Evolutionary conservation across 2,888 invertebrate genomes (phyloP), one percentile per base, ranked within the genome.

Genomic region (Dolomedes plantarius): DNA sequence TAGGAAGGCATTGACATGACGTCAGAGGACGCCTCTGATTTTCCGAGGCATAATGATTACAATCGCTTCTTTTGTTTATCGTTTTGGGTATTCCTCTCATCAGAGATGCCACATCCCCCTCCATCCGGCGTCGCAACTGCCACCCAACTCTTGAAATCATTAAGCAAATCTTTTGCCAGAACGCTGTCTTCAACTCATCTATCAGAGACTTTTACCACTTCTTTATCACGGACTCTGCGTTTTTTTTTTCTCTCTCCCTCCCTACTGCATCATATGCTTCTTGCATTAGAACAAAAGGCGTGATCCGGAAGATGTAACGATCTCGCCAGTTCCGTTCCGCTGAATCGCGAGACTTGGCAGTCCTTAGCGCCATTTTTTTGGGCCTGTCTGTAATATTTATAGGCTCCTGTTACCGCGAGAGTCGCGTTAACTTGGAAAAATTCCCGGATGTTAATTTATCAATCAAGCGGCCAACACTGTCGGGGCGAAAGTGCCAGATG

Each of bases 221-320:
- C 56, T 56, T 56, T 56, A 56, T 56, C 56, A 56, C 56, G 36
- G n/a, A n/a, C n/a, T n/a, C n/a, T 13, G 6, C 16, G 41, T 46
- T 13, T 46, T 46, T 23, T 7, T 23, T 23, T 56, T 23, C 46
- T 56, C 56, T 56, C 56, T 56, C 9, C 36, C 23, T 56, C 56
- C 23, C 9, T 36, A 36, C 9, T 23, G 56, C 56, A 5, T 56
- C 56, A 6, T 23, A 56, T 23, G 56, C 56, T 23, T 19, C 23
- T 23, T 56, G 19, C 19, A 56, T 56, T 56, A 56, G 16, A 56
- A 56, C 56, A 56, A 56, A 56, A 56, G 56, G 56, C 56, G 56
- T 56, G 56, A 56, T 56, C 56, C 56, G 56, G 56, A 56, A 56
- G 56, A 56, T 56, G 56, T 56, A 56, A 56, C 56, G 56, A 56